Evolutionary conservation across 2,797 vertebrate genomes (phyloP), one percentile per base, ranked within the genome.

Genomic region (Notolabrus celidotus): DNA sequence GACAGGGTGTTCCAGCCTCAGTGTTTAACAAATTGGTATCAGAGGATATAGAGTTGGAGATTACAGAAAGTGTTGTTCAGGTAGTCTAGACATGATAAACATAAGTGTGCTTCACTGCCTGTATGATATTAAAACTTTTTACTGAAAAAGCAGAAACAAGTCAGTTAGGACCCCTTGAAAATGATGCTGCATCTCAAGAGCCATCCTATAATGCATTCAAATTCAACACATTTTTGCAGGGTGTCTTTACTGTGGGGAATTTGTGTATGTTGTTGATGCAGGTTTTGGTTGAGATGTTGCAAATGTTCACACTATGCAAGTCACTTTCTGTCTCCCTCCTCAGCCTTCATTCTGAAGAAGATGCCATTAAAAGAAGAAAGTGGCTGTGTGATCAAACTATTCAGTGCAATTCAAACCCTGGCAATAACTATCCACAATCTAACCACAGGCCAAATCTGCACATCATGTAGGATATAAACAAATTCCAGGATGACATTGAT

Each of bases 21-120:
- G 3, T 64, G 62, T 79, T 70, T 67, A 67, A 74, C 69, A 81
- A 70, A 61, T 69, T 65, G 49, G 54, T 62, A 46, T 61, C n/a
- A 63, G 53, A 75, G 22, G 23, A 51, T 53, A 20, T 10, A 38
- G 52, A 60, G 17, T 45, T 56, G 36, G 3, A 59, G 45, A 34
- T 36, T 36, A 41, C n/a, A 57, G 39, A 77, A 66, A n/a, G 67
- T 57, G 23, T n/a, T 55, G 5, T 56, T n/a, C 43, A 33, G 14
- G n/a, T 41, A 36, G 29, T 63, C 34, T 31, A 31, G 16, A 61
- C 46, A 63, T 51, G 15, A 59, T 3, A 71, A 67, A 79, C 16
- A 52, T 10, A 16, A 36, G 46, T 65, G 17, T 34, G 20, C 42
- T 66, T 50, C 23, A 34, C 11, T 42, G 55, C 64, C 38, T 67